Evolutionary conservation across 1,140 invertebrate species (phyloP).

Genomic region (Halictus rubicundus): DNA sequence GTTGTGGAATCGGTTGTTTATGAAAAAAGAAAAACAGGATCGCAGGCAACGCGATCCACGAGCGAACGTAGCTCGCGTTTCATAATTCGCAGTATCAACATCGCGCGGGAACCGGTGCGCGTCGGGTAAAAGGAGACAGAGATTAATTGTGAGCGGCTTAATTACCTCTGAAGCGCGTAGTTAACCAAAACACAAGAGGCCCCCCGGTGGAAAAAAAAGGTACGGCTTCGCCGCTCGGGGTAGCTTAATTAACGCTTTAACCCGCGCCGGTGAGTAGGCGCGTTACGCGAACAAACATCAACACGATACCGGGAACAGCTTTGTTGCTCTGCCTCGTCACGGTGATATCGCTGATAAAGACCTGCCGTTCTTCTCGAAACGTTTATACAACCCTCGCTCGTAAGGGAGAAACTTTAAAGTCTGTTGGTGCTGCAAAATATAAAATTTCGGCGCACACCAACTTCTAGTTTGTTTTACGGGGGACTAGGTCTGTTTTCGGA

Average conservation of each 20-base stretch:
- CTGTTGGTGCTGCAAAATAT: too few relatives aligned
- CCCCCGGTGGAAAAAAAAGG: background rate
- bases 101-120: background rate
- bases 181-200: slow-evolving; percentile 6
- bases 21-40: background rate
- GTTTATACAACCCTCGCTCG: too few relatives aligned
- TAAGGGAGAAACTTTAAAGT: too few relatives aligned
- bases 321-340: too few relatives aligned
- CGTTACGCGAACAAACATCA: slow-evolving; percentile 19
- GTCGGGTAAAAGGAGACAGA: slow-evolving; percentile 1
- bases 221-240: background rate
- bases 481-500: too few relatives aligned
- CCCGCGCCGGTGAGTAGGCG: background rate
- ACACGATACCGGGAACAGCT: too few relatives aligned
- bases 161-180: slow-evolving; percentile 31
- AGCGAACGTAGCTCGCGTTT: background rate
- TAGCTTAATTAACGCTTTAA: slow-evolving; percentile 50
- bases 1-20: background rate
- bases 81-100: background rate
- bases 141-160: slow-evolving; percentile 25
- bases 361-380: too few relatives aligned
- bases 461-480: too few relatives aligned
- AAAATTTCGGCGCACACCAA: too few relatives aligned
- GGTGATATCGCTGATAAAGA: too few relatives aligned
- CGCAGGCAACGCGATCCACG: background rate